A percentile compares a stretch with the other conserved stretches of the same genome.
These are phyloP conservation scores for Orthosia gracilis DNA, from an alignment of 2,888 invertebrate genomes.

Conservation along the genomic window DNA sequence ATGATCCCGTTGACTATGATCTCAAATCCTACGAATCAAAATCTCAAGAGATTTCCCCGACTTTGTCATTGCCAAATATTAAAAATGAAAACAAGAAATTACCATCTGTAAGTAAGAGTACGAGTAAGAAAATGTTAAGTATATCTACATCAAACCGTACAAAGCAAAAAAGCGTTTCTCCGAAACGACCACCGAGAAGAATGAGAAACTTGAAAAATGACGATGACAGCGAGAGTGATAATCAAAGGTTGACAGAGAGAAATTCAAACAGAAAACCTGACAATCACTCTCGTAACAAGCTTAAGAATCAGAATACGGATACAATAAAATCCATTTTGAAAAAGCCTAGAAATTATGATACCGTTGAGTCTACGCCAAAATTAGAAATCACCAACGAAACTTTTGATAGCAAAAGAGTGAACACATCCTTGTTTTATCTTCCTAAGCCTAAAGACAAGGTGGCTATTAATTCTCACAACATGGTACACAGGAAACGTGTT, in stretches of 20 bases:
- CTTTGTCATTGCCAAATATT: conserved; percentile 86
- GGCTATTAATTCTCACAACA: conserved; percentile 76
- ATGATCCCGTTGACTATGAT: conserved; percentile 89
- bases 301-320: conserved; percentile 82
- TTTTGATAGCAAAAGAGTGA: conserved; percentile 79
- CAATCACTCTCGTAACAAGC: conserved; percentile 76
- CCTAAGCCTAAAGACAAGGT: conserved; percentile 90
- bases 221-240: conserved; percentile 89
- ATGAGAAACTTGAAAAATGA: conserved; percentile 88
- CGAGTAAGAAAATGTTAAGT: conserved; percentile 81
- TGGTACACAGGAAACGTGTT: conserved; percentile 92
- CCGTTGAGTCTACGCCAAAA: conserved; percentile 75
- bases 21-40: conserved; percentile 86
- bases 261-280: conserved; percentile 74
- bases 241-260: conserved; percentile 83
- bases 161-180: conserved; percentile 90
- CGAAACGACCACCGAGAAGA: conserved; percentile 92
- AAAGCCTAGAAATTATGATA: conserved; percentile 88
- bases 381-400: conserved; percentile 78
- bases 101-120: conserved; percentile 80
- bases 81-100: conserved; percentile 86
- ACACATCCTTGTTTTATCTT: conserved; percentile 92
- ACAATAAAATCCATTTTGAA: conserved; percentile 92
- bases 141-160: conserved; percentile 79
- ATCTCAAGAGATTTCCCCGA: conserved; percentile 79